Base-by-base conservation (phyloP, 2,113 vertebrate species). In the Channa argus region DNA sequence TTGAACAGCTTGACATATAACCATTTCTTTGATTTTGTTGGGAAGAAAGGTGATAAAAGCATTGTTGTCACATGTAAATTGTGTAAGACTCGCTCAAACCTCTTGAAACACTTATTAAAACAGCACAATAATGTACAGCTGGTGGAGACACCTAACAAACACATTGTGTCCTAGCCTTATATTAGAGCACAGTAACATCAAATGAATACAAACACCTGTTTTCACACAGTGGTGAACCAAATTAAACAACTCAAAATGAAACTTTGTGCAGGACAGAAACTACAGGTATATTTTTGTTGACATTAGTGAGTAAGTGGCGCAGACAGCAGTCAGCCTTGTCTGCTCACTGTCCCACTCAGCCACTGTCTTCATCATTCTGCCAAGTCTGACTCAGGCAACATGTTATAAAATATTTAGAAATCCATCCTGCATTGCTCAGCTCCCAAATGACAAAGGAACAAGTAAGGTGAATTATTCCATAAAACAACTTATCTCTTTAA, bases 321-420 rank as follows among this genome's bases (percentile, higher is more conserved):
- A 55, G 43, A 50, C 77, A 66, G 61, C 10, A 58, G 34, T 61
- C 76, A 61, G 38, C 55, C 50, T 41, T 55, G 52, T 70, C 45
- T 60, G 11, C 63, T 59, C 14, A 46, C 70, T 65, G 63, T 24
- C 24, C 24, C 24, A 24, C 24, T 24, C 62, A 72, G 47, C 24
- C 41, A 10, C 36, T 3, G 45, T 65, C 54, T 75, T 61, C 55
- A 79, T 74, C 70, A 63, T 47, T 59, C 56, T 65, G 53, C 9
- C 49, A 58, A 47, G 50, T 65, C 63, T 69, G 63, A 51, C 53
- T 60, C 72, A 60, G 71, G 65, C 79, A 82, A 68, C n/a, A 76
- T 44, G 47, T 53, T 73, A 47, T 55, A 39, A 74, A 80, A 71
- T 67, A 77, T 74, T 63, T 46, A 51, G 15, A 53, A 33, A 66